Evolutionary conservation across 2,797 vertebrate genomes (phyloP).

Genomic region (Acanthurus lineatus): DNA sequence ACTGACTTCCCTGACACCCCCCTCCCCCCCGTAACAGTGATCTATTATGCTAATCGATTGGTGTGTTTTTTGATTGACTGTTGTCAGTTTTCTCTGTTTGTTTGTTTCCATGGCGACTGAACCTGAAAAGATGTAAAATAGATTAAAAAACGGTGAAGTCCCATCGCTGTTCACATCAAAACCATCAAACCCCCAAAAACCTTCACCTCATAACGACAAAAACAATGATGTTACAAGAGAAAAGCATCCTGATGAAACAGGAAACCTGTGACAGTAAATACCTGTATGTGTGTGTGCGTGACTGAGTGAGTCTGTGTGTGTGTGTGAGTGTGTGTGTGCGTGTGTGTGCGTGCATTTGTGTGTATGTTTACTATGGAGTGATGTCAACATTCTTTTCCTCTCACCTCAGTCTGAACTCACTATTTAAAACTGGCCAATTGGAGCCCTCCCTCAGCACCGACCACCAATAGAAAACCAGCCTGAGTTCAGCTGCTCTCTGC

Average conservation of each 20-base stretch:
- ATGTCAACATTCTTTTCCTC: slow-evolving; percentile 77
- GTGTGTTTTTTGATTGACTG: slow-evolving; percentile 86
- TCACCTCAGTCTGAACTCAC: slow-evolving; percentile 78
- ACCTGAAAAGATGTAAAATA: slow-evolving; percentile 76
- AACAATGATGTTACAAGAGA: slow-evolving; percentile 57
- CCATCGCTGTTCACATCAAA: slow-evolving; percentile 63
- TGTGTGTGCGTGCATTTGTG: slow-evolving; percentile 38
- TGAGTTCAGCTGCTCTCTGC: slow-evolving; percentile 9
- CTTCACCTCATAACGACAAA: slow-evolving; percentile 70
- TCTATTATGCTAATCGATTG: slow-evolving; percentile 85
- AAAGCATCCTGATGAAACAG: slow-evolving; percentile 71
- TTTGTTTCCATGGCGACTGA: slow-evolving; percentile 73
- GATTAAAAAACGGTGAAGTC: slow-evolving; percentile 66
- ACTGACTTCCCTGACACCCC: not conserved
- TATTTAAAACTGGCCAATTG: slow-evolving; percentile 81
- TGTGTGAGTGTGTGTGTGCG: slow-evolving; percentile 42
- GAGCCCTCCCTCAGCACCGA: slow-evolving; percentile 49
- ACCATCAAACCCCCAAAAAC: slow-evolving; percentile 64
- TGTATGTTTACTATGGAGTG: slow-evolving; percentile 66
- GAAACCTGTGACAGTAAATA: slow-evolving; percentile 68
- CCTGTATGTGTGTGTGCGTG: slow-evolving; percentile 49
- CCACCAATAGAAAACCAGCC: slow-evolving; percentile 33
- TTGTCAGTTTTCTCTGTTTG: slow-evolving; percentile 78
- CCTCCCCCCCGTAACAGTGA: slow-evolving; percentile 80
- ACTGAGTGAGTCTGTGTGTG: slow-evolving; percentile 50